These are phyloP conservation scores for Stenopsyche tienmushanensis DNA, from an alignment of 1,140 invertebrate genomes.

Conservation along the genomic window DNA sequence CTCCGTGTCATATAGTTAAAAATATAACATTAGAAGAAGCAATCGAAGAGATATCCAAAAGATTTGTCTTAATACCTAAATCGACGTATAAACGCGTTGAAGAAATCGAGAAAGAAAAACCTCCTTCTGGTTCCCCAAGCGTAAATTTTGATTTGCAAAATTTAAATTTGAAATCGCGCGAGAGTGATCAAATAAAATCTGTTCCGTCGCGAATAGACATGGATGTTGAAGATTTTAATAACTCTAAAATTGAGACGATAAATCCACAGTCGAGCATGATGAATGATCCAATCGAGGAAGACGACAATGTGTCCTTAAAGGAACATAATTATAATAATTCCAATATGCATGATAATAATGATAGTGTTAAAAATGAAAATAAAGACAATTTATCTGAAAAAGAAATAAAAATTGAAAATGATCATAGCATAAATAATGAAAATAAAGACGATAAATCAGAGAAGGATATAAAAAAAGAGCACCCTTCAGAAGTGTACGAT, in stretches of 20 bases:
- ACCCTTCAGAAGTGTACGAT: neutral
- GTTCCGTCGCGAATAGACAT: too few species aligned
- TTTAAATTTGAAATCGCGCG: too few species aligned
- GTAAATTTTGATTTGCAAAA: too few species aligned
- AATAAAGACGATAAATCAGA: neutral
- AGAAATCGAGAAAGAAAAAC: neutral
- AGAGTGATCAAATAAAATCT: too few species aligned
- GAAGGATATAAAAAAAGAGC: neutral
- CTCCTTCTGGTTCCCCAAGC: too few species aligned
- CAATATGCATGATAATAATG: too few species aligned
- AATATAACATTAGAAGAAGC: constrained; percentile 38
- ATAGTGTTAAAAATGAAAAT: too few species aligned
- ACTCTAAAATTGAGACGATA: too few species aligned
- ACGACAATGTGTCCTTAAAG: too few species aligned
- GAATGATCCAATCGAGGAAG: neutral
- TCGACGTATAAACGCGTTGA: neutral
- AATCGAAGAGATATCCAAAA: constrained; percentile 39
- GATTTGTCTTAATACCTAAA: constrained; percentile 40
- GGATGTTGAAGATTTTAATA: too few species aligned
- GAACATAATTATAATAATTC: too few species aligned
- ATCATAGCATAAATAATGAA: neutral
- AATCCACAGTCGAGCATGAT: neutral
- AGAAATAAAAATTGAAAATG: neutral
- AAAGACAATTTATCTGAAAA: neutral
- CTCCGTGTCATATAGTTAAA: constrained; percentile 13